Conservation (phyloP, 53 echinoderm and acorn worm genomes). For the Holothuria scabra region DNA sequence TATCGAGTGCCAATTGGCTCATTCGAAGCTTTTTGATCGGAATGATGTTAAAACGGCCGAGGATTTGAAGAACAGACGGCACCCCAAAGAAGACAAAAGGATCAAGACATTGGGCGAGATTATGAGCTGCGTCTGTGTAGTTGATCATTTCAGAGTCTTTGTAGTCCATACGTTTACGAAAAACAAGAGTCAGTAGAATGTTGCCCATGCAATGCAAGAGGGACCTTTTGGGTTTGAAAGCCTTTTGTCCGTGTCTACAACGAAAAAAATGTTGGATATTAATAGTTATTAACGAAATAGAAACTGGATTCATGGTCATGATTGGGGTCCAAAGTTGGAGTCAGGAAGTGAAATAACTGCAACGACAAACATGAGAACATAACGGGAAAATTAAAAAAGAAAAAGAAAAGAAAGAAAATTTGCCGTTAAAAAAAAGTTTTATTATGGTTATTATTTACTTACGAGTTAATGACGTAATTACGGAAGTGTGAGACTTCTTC, state of each 20-base stretch:
- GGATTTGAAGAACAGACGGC: slow-evolving; percentile 19
- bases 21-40: slow-evolving; percentile 17
- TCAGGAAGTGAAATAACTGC: too few relatives aligned
- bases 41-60: slow-evolving; percentile 21
- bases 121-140: slow-evolving; percentile 12
- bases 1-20: slow-evolving; percentile 39
- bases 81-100: slow-evolving; percentile 22
- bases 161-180: slow-evolving; percentile 32
- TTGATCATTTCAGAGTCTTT: slow-evolving; percentile 3
- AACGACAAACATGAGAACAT: too few relatives aligned
- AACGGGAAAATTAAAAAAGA: too few relatives aligned
- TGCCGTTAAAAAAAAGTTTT: too few relatives aligned
- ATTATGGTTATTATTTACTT: not conserved
- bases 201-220: slow-evolving; percentile 44
- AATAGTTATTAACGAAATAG: too few relatives aligned
- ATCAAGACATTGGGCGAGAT: slow-evolving; percentile 37
- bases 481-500: slow-evolving; percentile 30
- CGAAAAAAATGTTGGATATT: too few relatives aligned
- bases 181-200: slow-evolving; percentile 25
- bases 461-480: slow-evolving; percentile 34
- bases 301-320: too few relatives aligned
- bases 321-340: too few relatives aligned
- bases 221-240: slow-evolving; percentile 23
- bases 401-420: too few relatives aligned
- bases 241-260: slow-evolving; percentile 8